Evolutionary conservation across 2,888 invertebrate genomes (phyloP), one percentile per base, ranked within the genome.

Genomic region (Melitaea athalia): DNA sequence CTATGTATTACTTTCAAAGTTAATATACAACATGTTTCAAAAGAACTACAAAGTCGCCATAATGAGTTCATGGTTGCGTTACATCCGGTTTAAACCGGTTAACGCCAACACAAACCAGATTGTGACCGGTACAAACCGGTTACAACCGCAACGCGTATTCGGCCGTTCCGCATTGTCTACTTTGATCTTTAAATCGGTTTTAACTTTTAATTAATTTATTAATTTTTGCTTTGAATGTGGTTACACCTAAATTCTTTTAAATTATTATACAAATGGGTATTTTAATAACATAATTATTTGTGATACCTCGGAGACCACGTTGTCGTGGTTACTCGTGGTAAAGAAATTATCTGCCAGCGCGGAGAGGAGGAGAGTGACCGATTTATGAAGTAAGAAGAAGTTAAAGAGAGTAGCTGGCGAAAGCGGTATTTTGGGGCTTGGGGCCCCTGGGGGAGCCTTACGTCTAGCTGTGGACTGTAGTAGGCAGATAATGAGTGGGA

Each of bases 141-240:
- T 33, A 14, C 33, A 14, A 55, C 31, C 31, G 53, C 53, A 55
- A 33, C 53, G 53, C 15, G 17, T 31, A 14, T 14, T 55, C n/a
- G 14, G 8, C 12, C 15, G 17, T 12, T 52, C 52, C 24, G 24
- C 24, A 31, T 4, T 53, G 24, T 53, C 12, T 53, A 55, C 53
- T 33, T 55, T 33, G 14, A 55, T 3, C 53, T 55, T 55, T 55
- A 31, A 31, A 33, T 31, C n/a, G 31, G 53, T 33, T 55, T 55
- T 55, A 55, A 55, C 31, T 55, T 33, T 55, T 55, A 55, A 55
- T 55, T 33, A 33, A 33, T 33, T 33, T 31, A 33, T 33, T 55
- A 14, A 55, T 55, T 55, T 55, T 33, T 55, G 7, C 53, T 55
- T 33, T 14, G 14, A 14, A 14, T 55, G 31, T 33, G 14, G n/a